phyloP scores from a whole-genome alignment of 1,140 invertebrate species.

The Lordiphosa clarofinis region DNA sequence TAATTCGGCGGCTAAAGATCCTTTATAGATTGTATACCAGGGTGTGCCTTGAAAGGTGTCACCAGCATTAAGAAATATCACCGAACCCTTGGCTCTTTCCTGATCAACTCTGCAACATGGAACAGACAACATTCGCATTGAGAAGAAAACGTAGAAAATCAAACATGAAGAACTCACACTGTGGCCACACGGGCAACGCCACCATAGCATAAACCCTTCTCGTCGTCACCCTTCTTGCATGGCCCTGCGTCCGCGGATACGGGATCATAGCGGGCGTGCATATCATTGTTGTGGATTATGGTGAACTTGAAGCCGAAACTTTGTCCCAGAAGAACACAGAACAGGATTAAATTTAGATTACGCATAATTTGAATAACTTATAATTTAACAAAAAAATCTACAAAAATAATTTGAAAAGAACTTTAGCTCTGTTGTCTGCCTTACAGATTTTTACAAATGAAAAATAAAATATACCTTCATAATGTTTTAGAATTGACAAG shows the following conservation, averaged over 20 bases:
- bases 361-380: no score
- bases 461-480: no score
- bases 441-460: no score
- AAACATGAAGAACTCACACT: conserved; percentile 79
- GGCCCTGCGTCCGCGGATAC: conserved; percentile 83
- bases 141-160: no score
- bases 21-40: conserved; percentile 89
- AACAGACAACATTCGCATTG: no score
- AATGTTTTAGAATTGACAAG: no score
- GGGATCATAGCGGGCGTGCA: conserved; percentile 91
- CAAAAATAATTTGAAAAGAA: no score
- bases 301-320: conserved; percentile 78
- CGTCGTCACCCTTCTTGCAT: conserved; percentile 82
- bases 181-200: conserved; percentile 88
- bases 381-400: no score
- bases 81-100: conserved; percentile 82
- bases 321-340: not conserved
- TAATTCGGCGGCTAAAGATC: conserved; percentile 86
- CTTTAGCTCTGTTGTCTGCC: no score
- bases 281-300: conserved; percentile 93
- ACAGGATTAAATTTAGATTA: no score
- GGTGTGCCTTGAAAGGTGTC: conserved; percentile 93
- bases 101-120: conserved; percentile 81
- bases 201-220: conserved; percentile 85
- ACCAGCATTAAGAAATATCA: conserved; percentile 90